Conservation (phyloP, 2,888 invertebrate species). For the Pemphredon lugubris region DNA sequence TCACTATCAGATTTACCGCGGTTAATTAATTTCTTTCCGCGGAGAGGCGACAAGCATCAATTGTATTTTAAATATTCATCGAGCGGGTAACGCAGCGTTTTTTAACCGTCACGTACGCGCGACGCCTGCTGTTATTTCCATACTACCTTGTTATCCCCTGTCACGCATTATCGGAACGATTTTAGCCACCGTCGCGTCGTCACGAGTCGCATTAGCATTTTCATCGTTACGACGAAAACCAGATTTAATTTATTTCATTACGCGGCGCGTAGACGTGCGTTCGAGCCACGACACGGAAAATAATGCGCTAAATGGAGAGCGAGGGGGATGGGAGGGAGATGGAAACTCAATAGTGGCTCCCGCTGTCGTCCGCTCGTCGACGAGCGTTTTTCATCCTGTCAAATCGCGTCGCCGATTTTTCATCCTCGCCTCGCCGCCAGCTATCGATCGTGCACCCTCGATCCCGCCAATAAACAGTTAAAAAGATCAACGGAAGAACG, state of each 20-base stretch:
- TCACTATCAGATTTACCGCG: background rate
- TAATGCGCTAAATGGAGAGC: background rate
- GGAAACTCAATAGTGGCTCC: background rate
- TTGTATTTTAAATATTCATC: background rate
- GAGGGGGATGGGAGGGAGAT: no score
- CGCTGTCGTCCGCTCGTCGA: constrained; percentile 4
- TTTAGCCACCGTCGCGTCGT: background rate
- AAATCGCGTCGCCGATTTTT: background rate
- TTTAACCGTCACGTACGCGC: no score
- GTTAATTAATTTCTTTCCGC: background rate
- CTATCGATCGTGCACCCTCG: background rate
- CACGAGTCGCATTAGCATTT: background rate
- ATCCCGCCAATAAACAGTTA: background rate
- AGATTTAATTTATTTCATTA: background rate
- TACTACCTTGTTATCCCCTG: background rate
- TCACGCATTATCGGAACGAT: background rate
- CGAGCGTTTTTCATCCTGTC: constrained; percentile 13
- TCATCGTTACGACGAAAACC: background rate
- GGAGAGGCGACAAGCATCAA: background rate
- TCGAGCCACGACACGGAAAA: background rate
- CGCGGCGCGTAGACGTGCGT: background rate
- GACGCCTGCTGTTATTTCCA: background rate
- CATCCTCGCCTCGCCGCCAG: background rate
- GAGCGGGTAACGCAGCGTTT: background rate
- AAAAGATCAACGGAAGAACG: constrained; percentile 2